Conservation (phyloP, 2,797 vertebrate genomes). For the Avahi laniger region DNA sequence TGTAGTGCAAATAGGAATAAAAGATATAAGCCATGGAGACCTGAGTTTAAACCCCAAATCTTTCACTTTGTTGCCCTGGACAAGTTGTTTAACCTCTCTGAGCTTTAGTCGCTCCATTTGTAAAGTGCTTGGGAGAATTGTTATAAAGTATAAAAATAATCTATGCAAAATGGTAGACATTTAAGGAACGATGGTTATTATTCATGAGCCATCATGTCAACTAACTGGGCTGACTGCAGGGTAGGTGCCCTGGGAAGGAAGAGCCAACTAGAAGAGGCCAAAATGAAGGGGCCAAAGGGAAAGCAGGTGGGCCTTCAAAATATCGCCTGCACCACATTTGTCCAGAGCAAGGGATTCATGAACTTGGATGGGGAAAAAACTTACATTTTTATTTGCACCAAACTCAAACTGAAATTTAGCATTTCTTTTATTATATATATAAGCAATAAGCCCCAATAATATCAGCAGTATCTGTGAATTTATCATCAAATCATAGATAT, state of each 20-base stretch:
- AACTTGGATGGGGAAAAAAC: neutral
- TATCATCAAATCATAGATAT: constrained; percentile 9
- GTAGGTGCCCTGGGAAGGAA: neutral
- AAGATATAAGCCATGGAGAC: neutral
- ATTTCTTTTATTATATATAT: neutral
- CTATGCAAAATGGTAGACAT: neutral
- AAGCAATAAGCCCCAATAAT: neutral
- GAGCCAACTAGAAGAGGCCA: neutral
- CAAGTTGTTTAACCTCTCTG: constrained; percentile 6
- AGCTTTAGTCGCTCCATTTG: neutral
- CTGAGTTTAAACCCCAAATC: neutral
- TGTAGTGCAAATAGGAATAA: constrained; percentile 8
- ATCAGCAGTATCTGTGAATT: neutral
- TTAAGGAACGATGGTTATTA: neutral
- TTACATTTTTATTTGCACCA: neutral
- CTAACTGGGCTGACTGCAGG: neutral
- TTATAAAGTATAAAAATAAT: neutral
- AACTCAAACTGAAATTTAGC: constrained; percentile 8
- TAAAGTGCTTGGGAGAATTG: neutral
- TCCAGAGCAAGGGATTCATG: neutral
- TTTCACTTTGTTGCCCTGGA: neutral
- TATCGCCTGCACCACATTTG: neutral
- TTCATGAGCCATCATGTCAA: neutral
- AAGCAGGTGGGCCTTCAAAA: neutral
- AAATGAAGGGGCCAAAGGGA: neutral